These are phyloP conservation scores for Onchidella celtica DNA, from an alignment of 2,888 invertebrate genomes.

Conservation along the genomic window DNA sequence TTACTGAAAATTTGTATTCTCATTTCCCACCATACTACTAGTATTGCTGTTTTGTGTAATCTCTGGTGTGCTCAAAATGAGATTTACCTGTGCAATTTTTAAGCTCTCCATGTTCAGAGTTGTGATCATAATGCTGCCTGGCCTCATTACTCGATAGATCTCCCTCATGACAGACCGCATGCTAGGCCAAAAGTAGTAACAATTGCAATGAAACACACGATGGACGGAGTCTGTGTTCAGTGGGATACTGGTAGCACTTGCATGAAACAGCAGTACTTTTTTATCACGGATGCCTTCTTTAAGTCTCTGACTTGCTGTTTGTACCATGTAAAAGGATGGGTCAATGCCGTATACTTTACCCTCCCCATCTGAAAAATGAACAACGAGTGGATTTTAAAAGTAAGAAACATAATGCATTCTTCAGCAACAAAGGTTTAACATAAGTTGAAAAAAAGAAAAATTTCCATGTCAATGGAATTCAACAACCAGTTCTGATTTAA, in stretches of 20 bases:
- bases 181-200: constrained; percentile 75
- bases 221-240: constrained; percentile 67
- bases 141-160: constrained; percentile 72
- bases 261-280: constrained; percentile 62
- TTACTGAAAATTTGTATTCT: too few species aligned
- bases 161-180: constrained; percentile 60
- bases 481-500: too few species aligned
- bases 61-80: too few species aligned
- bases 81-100: constrained; percentile 25
- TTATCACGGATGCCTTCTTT: constrained; percentile 56
- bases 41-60: too few species aligned
- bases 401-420: constrained; percentile 11
- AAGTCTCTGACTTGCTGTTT: constrained; percentile 54
- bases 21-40: too few species aligned
- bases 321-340: constrained; percentile 66
- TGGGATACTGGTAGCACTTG: constrained; percentile 63
- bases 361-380: constrained; percentile 61
- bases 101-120: constrained; percentile 57
- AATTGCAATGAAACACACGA: constrained; percentile 72
- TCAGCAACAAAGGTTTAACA: too few species aligned
- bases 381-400: too few species aligned
- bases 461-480: neutral
- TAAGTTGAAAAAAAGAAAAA: too few species aligned
- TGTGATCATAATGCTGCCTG: constrained; percentile 66
- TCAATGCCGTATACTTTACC: constrained; percentile 72